These are phyloP conservation scores for Urocyon cinereoargenteus DNA, from an alignment of 2,797 vertebrate species.

Conservation along the genomic window DNA sequence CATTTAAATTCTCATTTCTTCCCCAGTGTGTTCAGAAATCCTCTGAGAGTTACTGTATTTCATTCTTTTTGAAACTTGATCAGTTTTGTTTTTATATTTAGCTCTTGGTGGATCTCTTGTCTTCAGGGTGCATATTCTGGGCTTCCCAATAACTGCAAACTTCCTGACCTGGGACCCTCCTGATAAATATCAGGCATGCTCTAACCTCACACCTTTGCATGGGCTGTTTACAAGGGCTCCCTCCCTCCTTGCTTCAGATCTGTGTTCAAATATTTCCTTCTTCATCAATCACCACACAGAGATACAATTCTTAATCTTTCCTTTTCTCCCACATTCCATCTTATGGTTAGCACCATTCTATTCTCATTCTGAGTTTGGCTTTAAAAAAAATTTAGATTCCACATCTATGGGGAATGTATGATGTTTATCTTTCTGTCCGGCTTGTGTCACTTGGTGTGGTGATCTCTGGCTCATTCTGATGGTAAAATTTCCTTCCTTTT, in stretches of 20 bases:
- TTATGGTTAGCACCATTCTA: not conserved
- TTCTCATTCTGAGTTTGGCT: not conserved
- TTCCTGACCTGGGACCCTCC: not conserved
- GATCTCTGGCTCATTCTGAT: not conserved
- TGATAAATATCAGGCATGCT: not conserved
- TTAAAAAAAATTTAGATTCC: not conserved
- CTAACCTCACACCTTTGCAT: not conserved
- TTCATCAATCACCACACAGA: not conserved
- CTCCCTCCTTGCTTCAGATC: not conserved
- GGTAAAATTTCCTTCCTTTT: not conserved
- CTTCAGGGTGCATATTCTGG: not conserved
- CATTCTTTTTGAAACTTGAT: not conserved
- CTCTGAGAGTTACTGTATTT: slow-evolving; percentile 5
- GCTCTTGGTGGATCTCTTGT: not conserved
- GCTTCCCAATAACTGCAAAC: not conserved
- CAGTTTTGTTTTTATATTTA: not conserved
- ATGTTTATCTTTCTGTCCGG: not conserved
- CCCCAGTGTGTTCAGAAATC: not conserved
- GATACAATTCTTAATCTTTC: not conserved
- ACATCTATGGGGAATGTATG: not conserved
- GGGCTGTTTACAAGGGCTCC: not conserved
- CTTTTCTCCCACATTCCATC: not conserved
- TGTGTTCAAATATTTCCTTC: not conserved
- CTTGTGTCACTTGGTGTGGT: not conserved
- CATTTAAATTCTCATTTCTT: slow-evolving; percentile 15